phyloP scores from a whole-genome alignment of 2,888 invertebrate species.

The Stenoptilia bipunctidactyla region DNA sequence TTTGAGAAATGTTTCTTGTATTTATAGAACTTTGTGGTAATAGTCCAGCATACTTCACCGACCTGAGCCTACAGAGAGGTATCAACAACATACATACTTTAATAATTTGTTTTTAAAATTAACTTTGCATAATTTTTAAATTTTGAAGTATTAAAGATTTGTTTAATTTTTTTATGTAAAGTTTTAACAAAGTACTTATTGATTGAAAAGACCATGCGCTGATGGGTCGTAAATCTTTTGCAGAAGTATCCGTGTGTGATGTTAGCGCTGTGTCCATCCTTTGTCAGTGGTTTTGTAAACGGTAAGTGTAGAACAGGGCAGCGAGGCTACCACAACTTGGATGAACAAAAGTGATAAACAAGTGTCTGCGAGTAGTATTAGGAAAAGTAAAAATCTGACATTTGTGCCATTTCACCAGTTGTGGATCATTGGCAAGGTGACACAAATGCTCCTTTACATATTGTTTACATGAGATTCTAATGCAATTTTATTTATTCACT shows the following conservation, averaged over 20 bases:
- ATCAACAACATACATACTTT: slow-evolving; percentile 61
- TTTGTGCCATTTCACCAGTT: slow-evolving; percentile 46
- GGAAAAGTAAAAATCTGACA: slow-evolving; percentile 38
- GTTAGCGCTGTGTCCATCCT: slow-evolving; percentile 76
- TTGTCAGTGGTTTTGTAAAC: slow-evolving; percentile 72
- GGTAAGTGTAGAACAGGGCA: slow-evolving; percentile 76
- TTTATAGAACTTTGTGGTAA: slow-evolving; percentile 75
- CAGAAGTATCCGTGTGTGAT: slow-evolving; percentile 81
- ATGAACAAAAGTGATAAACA: slow-evolving; percentile 24
- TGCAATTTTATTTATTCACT: slow-evolving; percentile 68
- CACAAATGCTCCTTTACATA: slow-evolving; percentile 39
- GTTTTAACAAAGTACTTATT: not conserved
- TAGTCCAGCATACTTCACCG: slow-evolving; percentile 73
- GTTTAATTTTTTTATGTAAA: slow-evolving; percentile 13
- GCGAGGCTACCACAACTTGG: slow-evolving; percentile 43
- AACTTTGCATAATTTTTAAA: slow-evolving; percentile 27
- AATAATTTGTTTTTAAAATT: slow-evolving; percentile 31
- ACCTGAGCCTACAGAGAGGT: slow-evolving; percentile 71
- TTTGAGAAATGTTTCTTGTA: slow-evolving; percentile 71
- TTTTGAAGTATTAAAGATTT: slow-evolving; percentile 15
- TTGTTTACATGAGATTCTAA: slow-evolving; percentile 52
- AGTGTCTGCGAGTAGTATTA: slow-evolving; percentile 34
- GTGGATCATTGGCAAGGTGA: slow-evolving; percentile 37
- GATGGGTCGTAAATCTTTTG: slow-evolving; percentile 84
- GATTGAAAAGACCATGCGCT: slow-evolving; percentile 59